Conservation (phyloP, 1,140 invertebrate species). For the Polyergus mexicanus region DNA sequence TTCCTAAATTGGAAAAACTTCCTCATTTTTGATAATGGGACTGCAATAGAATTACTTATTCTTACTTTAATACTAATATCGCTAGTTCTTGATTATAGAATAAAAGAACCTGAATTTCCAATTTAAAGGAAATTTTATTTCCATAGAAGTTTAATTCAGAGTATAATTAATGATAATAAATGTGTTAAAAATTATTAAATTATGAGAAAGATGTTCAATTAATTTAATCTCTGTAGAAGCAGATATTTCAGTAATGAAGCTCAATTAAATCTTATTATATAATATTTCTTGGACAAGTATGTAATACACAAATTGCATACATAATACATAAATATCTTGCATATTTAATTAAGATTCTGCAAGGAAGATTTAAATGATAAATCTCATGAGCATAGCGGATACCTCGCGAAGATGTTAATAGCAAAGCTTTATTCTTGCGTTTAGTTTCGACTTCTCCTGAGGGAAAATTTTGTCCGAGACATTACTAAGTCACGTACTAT, state of each 20-base stretch:
- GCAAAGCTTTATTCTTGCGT: background rate
- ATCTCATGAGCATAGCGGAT: background rate
- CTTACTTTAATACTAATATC: background rate
- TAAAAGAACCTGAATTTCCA: too few relatives aligned
- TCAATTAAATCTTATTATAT: background rate
- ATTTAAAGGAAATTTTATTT: background rate
- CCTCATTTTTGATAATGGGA: background rate
- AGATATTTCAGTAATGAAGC: background rate
- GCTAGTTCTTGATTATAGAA: too few relatives aligned
- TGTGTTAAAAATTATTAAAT: background rate
- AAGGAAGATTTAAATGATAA: background rate
- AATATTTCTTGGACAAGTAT: background rate
- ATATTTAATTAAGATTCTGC: background rate
- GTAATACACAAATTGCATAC: too few relatives aligned
- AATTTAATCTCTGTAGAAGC: background rate
- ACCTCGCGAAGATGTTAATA: background rate
- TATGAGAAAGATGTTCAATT: background rate
- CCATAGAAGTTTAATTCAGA: background rate
- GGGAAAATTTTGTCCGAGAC: background rate
- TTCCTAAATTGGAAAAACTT: slow-evolving; percentile 1
- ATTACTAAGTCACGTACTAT: slow-evolving; percentile 1
- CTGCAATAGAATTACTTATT: background rate
- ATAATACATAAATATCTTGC: too few relatives aligned
- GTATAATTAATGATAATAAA: slow-evolving; percentile 10
- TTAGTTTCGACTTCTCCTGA: background rate